Base-by-base conservation (phyloP, 2,888 invertebrate genomes). In the Stratiomys singularior region DNA sequence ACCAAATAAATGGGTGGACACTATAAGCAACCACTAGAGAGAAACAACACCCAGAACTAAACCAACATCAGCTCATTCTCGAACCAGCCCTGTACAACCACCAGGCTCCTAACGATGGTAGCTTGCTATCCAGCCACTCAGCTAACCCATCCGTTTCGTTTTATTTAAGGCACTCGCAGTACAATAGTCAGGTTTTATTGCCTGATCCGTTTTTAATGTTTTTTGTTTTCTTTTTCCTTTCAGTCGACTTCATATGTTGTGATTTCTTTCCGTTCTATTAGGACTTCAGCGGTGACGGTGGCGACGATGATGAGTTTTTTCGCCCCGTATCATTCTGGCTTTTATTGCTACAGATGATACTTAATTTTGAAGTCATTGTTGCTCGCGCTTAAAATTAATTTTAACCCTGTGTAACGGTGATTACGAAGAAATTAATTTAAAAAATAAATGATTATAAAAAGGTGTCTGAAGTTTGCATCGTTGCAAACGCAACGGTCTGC, bases 91-190 rank as follows among this genome's bases (percentile, higher is more conserved):
- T 52, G 18, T 5, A 9, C 52, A 52, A 15, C 23, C 63, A 37
- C 37, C 37, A 37, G 37, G 37, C 37, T 37, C 3, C 5, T 37
- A 37, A 9, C 3, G 9, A 37, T 37, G 9, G 5, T 37, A 37
- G 37, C 37, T 37, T 9, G 37, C 37, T 37, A 28, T 28, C 66
- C 66, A 66, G 23, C 71, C 28, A 47, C 13, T 7, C 71, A 25
- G 71, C 21, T 23, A 69, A 21, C 23, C n/a, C 69, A 25, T 47
- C 71, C 71, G 28, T 47, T 71, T 52, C 52, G n/a, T 71, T 52
- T 71, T 37, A 67, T 46, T 69, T 9, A 18, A 67, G 44, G 64
- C 64, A 30, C 30, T 64, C 18, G 9, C 37, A 9, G 9, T 5
- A 37, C n/a, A 25, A 5, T 44, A 21, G 67, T 15, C 46, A 13